phyloP scores from a whole-genome alignment of 2,888 invertebrate genomes.

The Rhimphoctona megacephalus region DNA sequence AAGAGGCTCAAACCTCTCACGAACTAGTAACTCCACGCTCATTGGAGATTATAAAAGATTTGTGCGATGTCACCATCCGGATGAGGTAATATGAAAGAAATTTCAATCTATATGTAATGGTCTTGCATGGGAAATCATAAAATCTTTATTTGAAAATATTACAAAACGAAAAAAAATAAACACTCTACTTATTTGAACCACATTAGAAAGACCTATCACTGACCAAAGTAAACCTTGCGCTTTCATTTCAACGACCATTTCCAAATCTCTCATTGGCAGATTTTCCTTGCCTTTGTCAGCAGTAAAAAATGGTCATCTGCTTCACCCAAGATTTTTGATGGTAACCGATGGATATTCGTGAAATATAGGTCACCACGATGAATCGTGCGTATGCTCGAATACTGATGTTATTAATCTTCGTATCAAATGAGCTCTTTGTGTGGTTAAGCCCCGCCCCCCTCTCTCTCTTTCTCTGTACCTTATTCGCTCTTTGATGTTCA shows the following conservation, averaged over 20 bases:
- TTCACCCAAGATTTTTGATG: background rate
- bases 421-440: slow-evolving; percentile 49
- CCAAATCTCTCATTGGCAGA: background rate
- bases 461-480: background rate
- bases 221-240: background rate
- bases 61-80: background rate
- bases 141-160: background rate
- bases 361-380: slow-evolving; percentile 24
- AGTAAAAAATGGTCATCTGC: background rate
- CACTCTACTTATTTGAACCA: background rate
- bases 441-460: slow-evolving; percentile 26
- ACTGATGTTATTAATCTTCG: slow-evolving; percentile 42
- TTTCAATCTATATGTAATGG: background rate
- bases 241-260: background rate
- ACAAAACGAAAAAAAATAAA: background rate
- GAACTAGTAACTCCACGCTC: background rate
- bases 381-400: slow-evolving; percentile 28
- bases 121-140: background rate
- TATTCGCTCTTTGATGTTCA: slow-evolving; percentile 16
- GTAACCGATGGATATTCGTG: background rate
- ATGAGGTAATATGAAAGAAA: background rate
- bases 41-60: slow-evolving; percentile 9
- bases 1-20: background rate
- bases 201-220: background rate
- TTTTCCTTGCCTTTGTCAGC: background rate